Evolutionary conservation across 2,888 invertebrate species (phyloP).

Genomic region (Meghimatium bilineatum): DNA sequence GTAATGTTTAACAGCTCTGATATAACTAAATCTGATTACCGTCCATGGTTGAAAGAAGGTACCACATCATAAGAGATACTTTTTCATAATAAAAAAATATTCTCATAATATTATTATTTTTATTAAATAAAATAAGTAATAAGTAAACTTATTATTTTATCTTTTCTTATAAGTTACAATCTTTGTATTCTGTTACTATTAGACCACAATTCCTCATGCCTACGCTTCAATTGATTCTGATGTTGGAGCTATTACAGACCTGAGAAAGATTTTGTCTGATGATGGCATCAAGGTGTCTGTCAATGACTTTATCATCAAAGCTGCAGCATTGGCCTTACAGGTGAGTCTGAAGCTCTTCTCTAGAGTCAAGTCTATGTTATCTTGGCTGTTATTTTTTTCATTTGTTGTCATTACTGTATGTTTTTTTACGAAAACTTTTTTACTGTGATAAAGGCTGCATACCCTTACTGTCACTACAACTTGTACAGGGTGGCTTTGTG

Average conservation of each 20-base stretch:
- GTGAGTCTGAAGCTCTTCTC: conserved; percentile 59
- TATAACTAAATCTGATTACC: no score
- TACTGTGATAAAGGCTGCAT: no score
- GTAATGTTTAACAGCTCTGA: no score
- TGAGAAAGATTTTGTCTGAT: conserved; percentile 79
- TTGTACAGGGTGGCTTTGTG: no score
- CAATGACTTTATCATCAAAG: conserved; percentile 84
- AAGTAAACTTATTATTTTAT: no score
- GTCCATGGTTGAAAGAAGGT: no score
- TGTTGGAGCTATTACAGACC: conserved; percentile 79
- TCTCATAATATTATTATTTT: no score
- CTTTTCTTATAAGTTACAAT: neutral
- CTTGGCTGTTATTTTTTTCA: neutral
- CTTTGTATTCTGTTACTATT: conserved; percentile 8
- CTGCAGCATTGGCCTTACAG: conserved; percentile 81
- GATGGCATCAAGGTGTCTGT: conserved; percentile 81
- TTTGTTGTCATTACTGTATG: neutral
- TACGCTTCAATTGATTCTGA: conserved; percentile 81
- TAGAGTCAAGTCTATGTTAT: neutral
- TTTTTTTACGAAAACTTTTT: no score
- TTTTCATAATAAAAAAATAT: no score
- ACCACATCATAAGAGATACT: no score
- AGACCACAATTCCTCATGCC: conserved; percentile 80
- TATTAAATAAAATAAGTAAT: no score
- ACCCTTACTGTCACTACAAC: no score